Evolutionary conservation across 92 coral and sea anemone species (phyloP).

Genomic region (Porites divaricata): DNA sequence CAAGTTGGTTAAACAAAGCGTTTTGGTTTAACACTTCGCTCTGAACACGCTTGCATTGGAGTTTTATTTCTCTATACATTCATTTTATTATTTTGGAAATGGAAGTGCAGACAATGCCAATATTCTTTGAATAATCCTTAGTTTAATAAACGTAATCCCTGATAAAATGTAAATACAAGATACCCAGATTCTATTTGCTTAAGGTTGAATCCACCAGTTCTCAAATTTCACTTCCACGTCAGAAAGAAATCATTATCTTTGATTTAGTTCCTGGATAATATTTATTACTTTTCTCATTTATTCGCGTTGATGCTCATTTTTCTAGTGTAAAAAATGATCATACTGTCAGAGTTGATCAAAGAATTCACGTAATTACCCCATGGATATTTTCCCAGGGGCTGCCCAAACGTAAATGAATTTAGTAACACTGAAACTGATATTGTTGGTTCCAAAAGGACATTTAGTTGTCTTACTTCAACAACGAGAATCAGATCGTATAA

Average conservation of each 20-base stretch:
- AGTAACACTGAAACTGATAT: not conserved
- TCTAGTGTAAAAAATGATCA: not conserved
- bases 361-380: too few species aligned
- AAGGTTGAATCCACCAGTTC: not conserved
- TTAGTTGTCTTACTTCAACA: not conserved
- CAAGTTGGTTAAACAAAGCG: not conserved
- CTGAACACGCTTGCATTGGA: conserved; percentile 1
- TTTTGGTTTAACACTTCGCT: not conserved
- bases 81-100: not conserved
- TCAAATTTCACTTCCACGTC: conserved; percentile 15
- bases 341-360: not conserved
- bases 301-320: not conserved
- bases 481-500: not conserved
- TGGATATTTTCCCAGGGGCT: not conserved
- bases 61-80: not conserved
- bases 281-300: not conserved
- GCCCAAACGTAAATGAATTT: not conserved
- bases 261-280: not conserved
- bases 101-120: not conserved
- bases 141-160: not conserved
- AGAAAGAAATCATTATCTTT: not conserved
- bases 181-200: not conserved
- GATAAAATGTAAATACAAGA: not conserved
- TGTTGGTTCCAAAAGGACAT: not conserved
- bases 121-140: not conserved